A percentile compares a stretch with the other conserved stretches of the same genome.
Evolutionary conservation across 2,797 vertebrate species (phyloP).

Genomic region (Microchirus variegatus): DNA sequence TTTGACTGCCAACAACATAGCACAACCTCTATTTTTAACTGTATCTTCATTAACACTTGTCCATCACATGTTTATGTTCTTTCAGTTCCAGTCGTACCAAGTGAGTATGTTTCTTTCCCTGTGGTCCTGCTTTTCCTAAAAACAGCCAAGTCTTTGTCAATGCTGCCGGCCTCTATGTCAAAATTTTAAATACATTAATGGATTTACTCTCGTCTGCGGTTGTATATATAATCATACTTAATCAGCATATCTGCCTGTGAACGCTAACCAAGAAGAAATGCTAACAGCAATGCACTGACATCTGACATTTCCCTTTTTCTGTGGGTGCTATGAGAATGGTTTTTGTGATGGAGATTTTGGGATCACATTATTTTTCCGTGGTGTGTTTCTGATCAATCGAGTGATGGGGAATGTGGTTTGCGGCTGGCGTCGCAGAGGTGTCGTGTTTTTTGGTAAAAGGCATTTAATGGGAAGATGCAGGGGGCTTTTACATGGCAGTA

Average conservation of each 20-base stretch:
- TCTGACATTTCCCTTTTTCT: slow-evolving; percentile 7
- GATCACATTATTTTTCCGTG: slow-evolving; percentile 1
- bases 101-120: slow-evolving; percentile 69
- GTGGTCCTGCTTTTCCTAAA: slow-evolving; percentile 24
- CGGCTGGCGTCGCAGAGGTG: neutral
- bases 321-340: slow-evolving; percentile 11
- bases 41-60: slow-evolving; percentile 50
- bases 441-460: slow-evolving; percentile 1
- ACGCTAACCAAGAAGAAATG: slow-evolving; percentile 15
- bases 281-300: slow-evolving; percentile 28
- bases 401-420: slow-evolving; percentile 6
- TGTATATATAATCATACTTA: slow-evolving; percentile 20
- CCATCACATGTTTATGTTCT: slow-evolving; percentile 60
- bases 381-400: slow-evolving; percentile 26
- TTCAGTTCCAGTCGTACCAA: slow-evolving; percentile 66
- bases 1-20: too few species aligned
- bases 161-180: slow-evolving; percentile 8
- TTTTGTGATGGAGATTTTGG: slow-evolving; percentile 8
- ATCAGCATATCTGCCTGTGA: slow-evolving; percentile 13
- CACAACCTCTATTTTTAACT: neutral
- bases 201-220: slow-evolving; percentile 12
- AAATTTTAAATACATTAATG: slow-evolving; percentile 10
- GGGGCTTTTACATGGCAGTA: neutral
- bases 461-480: neutral
- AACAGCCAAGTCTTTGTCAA: slow-evolving; percentile 21